Base-by-base conservation (phyloP, 2,888 invertebrate genomes). In the Phalera bucephala region DNA sequence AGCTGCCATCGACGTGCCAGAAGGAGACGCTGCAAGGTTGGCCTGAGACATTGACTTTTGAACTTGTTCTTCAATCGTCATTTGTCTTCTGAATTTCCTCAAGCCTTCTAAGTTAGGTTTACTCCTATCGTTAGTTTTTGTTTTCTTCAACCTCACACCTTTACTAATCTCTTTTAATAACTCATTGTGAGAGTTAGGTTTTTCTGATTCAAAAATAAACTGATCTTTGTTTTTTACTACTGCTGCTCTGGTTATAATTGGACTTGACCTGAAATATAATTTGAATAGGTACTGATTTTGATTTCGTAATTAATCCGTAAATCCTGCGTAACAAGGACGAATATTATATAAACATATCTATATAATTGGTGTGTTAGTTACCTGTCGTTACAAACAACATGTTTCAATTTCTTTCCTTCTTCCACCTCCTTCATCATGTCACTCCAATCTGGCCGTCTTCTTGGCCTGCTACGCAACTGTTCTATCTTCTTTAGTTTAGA, bases 341-440 rank as follows among this genome's bases (percentile, higher is more conserved):
- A 8, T n/a, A n/a, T n/a, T n/a, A n/a, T n/a, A n/a, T n/a, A n/a
- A n/a, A n/a, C n/a, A n/a, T n/a, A n/a, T n/a, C n/a, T n/a, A n/a
- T n/a, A n/a, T n/a, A n/a, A n/a, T n/a, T n/a, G n/a, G n/a, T n/a
- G n/a, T n/a, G n/a, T n/a, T n/a, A 60, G 47, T 65, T 56, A 52
- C 77, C 75, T 72, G 48, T 97, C 97, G 79, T 97, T 96, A 79
- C 96, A 96, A 60, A 94, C 92, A 30, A 97, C 96, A 68, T 96
- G 94, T 65, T 93, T 94, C 49, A 97, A 83, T 69, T 94, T 95
- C 64, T 79, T 93, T 31, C 96, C 95, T 49, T 92, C 88, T 72
- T 96, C 96, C n/a, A 97, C 95, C 77, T 97, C 97, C 76, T 96
- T 96, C 94, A 97, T 95, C 94, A 97, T 94, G 60, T 94, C 93